Conservation (phyloP, 2,888 invertebrate genomes). For the Calephelis perditalis region DNA sequence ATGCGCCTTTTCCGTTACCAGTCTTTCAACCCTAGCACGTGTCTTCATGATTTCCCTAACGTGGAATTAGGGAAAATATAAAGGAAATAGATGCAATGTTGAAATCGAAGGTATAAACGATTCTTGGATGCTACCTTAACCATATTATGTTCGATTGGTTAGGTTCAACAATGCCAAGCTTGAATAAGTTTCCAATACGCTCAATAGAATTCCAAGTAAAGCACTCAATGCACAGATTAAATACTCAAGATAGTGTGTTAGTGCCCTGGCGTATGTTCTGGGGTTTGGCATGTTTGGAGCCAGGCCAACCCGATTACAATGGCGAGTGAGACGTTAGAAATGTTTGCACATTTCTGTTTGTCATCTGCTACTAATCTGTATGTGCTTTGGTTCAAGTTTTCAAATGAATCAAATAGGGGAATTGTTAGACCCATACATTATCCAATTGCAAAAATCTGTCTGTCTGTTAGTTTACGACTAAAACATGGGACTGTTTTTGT, state of each 20-base stretch:
- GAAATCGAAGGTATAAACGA: too few species aligned
- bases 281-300: slow-evolving; percentile 1
- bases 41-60: slow-evolving; percentile 53
- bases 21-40: slow-evolving; percentile 61
- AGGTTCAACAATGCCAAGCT: not conserved
- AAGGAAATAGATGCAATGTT: slow-evolving; percentile 24
- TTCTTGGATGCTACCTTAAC: not conserved
- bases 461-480: too few species aligned
- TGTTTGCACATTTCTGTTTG: slow-evolving; percentile 8
- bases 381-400: not conserved
- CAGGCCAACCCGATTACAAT: slow-evolving; percentile 2
- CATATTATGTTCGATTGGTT: not conserved
- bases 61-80: slow-evolving; percentile 14
- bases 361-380: not conserved
- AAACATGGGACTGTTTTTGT: too few species aligned
- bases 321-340: not conserved
- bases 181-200: slow-evolving; percentile 1
- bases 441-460: too few species aligned
- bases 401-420: too few species aligned
- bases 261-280: not conserved
- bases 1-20: slow-evolving; percentile 56
- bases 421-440: too few species aligned
- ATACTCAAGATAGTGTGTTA: slow-evolving; percentile 9
- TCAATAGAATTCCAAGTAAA: slow-evolving; percentile 3
- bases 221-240: slow-evolving; percentile 9